Conservation (phyloP, 2,113 vertebrate genomes). For the Ictalurus furcatus region DNA sequence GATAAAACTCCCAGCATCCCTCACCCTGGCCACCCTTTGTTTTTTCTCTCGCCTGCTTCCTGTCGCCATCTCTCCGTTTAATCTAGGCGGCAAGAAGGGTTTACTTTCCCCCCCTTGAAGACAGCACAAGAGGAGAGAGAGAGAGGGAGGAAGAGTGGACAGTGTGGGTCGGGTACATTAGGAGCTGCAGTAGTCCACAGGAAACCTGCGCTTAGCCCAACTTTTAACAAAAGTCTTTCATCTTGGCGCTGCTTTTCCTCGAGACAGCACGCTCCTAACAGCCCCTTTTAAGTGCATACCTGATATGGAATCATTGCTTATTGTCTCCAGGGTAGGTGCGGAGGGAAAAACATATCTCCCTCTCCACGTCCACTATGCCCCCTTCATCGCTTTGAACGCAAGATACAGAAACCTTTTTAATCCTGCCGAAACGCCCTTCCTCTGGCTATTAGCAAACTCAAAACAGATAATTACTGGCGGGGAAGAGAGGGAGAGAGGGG, state of each 20-base stretch:
- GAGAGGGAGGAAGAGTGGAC: conserved; percentile 53
- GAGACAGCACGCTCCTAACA: conserved; percentile 79
- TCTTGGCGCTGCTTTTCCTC: conserved; percentile 83
- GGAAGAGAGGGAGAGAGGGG: not conserved
- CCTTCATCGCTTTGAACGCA: conserved; percentile 68
- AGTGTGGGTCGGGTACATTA: conserved; percentile 39
- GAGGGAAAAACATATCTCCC: conserved; percentile 10
- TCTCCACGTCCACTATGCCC: conserved; percentile 54
- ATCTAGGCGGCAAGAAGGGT: conserved; percentile 94
- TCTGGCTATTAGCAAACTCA: conserved; percentile 72
- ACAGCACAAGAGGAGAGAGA: conserved; percentile 78
- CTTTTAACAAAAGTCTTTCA: conserved; percentile 89
- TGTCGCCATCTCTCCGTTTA: conserved; percentile 99
- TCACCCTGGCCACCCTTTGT: conserved; percentile 85
- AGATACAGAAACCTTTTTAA: conserved; percentile 69
- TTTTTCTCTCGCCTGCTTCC: conserved; percentile 97
- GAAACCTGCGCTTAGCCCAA: conserved; percentile 90
- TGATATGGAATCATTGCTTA: conserved; percentile 82
- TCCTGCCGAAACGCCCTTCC: conserved; percentile 65
- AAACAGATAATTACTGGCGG: conserved; percentile 72
- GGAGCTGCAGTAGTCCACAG: conserved; percentile 74
- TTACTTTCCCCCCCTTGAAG: conserved; percentile 88
- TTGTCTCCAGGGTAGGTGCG: conserved; percentile 22
- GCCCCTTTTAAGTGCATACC: conserved; percentile 91
- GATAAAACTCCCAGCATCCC: conserved; percentile 87